A percentile compares a stretch with the other conserved stretches of the same genome.
Conservation (phyloP, 2,113 vertebrate genomes). For the Tor tambroides region DNA sequence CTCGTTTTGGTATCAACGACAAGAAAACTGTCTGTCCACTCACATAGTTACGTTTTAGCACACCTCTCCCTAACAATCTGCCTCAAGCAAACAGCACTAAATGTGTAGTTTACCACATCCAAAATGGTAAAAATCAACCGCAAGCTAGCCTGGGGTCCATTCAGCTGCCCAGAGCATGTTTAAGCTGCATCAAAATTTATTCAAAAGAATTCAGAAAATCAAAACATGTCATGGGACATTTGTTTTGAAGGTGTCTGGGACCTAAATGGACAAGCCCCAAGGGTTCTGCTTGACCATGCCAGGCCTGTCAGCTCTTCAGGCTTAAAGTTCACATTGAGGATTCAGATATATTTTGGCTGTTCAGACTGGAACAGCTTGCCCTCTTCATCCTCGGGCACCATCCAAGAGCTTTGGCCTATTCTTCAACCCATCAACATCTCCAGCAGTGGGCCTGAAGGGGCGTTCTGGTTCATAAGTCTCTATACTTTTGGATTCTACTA, state of each 20-base stretch:
- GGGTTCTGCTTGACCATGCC: not conserved
- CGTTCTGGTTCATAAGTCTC: not conserved
- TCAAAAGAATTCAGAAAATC: not conserved
- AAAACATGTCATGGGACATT: not conserved
- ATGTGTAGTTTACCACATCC: not conserved
- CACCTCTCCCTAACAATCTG: not conserved
- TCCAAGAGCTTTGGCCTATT: not conserved
- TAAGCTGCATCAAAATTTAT: not conserved
- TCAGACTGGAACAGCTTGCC: constrained; percentile 16
- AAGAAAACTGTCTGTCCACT: not conserved
- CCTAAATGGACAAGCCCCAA: not conserved
- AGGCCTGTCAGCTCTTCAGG: not conserved
- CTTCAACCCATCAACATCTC: constrained; percentile 11
- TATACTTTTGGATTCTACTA: not conserved
- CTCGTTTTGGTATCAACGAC: not conserved
- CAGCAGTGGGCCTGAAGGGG: not conserved
- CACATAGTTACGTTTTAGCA: not conserved
- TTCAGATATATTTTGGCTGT: not conserved
- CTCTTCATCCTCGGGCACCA: constrained; percentile 7
- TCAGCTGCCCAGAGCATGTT: not conserved
- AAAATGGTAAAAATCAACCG: not conserved
- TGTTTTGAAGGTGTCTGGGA: not conserved
- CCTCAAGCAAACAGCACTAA: not conserved
- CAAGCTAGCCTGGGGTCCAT: not conserved
- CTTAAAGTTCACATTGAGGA: not conserved